Evolutionary conservation across 2,888 invertebrate species (phyloP).

Genomic region (Meteorus cinctellus): DNA sequence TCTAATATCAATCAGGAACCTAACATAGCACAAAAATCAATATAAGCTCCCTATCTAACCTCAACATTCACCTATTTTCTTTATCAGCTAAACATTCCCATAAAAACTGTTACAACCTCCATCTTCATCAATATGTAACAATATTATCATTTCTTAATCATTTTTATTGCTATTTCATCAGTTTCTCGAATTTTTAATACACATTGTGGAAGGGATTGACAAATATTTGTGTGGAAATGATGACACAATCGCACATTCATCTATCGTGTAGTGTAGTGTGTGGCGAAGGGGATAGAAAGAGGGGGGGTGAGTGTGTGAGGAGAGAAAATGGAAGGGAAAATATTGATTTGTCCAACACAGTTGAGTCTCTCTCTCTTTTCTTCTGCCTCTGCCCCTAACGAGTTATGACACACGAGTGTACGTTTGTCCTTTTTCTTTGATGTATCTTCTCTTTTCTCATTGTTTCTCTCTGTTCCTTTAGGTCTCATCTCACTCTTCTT

Average conservation of each 20-base stretch:
- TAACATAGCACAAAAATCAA: too few relatives aligned
- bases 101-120: too few relatives aligned
- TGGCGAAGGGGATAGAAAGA: neutral
- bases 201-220: too few relatives aligned
- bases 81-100: too few relatives aligned
- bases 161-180: too few relatives aligned
- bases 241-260: neutral
- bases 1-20: too few relatives aligned
- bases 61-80: too few relatives aligned
- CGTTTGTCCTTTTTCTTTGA: slow-evolving; percentile 7
- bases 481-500: slow-evolving; percentile 1
- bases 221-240: too few relatives aligned
- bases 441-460: neutral
- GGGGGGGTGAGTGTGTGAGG: neutral
- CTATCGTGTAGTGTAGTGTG: neutral
- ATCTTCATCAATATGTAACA: too few relatives aligned
- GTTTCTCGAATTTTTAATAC: too few relatives aligned
- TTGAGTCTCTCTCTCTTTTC: slow-evolving; percentile 41
- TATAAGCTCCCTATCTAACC: too few relatives aligned
- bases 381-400: slow-evolving; percentile 44
- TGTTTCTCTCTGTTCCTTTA: neutral
- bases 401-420: slow-evolving; percentile 34
- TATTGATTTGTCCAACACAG: slow-evolving; percentile 51
- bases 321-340: slow-evolving; percentile 42
- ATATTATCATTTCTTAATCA: too few relatives aligned